A percentile compares a stretch with the other conserved stretches of the same genome.
Conservation (phyloP, 2,888 invertebrate genomes). For the Endomychus coccineus region DNA sequence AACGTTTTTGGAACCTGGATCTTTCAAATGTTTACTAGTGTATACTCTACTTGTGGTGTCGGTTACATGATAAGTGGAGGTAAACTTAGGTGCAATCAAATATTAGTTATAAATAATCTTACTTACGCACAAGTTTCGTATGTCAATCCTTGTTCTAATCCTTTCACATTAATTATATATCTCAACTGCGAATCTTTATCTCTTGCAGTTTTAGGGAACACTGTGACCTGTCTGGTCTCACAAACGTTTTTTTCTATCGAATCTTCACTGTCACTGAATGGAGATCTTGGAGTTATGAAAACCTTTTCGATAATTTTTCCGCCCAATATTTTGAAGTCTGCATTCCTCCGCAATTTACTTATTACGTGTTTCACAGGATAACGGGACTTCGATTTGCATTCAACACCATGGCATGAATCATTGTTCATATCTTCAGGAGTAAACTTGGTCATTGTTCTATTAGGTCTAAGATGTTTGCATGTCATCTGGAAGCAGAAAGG, state of each 20-base stretch:
- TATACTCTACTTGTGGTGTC: too few species aligned
- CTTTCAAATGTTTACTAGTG: too few species aligned
- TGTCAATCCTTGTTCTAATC: slow-evolving; percentile 18
- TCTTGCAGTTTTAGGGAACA: slow-evolving; percentile 17
- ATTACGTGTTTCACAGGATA: slow-evolving; percentile 11
- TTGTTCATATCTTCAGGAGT: slow-evolving; percentile 6
- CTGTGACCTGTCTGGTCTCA: slow-evolving; percentile 12
- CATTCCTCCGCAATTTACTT: slow-evolving; percentile 2
- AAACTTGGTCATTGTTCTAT: too few species aligned
- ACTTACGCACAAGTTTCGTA: slow-evolving; percentile 24
- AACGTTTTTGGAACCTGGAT: too few species aligned
- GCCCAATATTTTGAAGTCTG: background rate
- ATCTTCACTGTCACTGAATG: slow-evolving; percentile 9
- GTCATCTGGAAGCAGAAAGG: too few species aligned
- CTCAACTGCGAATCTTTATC: slow-evolving; percentile 15
- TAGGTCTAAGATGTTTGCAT: too few species aligned
- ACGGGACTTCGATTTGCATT: slow-evolving; percentile 6
- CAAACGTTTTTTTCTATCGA: slow-evolving; percentile 17
- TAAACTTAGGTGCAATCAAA: too few species aligned
- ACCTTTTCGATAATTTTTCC: slow-evolving; percentile 5
- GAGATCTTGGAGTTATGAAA: slow-evolving; percentile 7
- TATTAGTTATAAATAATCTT: slow-evolving; percentile 5
- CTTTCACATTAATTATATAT: slow-evolving; percentile 21
- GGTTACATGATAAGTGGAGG: too few species aligned
- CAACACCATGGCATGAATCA: slow-evolving; percentile 9